These are phyloP conservation scores for Phainopepla nitens DNA, from an alignment of 2,113 vertebrate species.

Conservation along the genomic window DNA sequence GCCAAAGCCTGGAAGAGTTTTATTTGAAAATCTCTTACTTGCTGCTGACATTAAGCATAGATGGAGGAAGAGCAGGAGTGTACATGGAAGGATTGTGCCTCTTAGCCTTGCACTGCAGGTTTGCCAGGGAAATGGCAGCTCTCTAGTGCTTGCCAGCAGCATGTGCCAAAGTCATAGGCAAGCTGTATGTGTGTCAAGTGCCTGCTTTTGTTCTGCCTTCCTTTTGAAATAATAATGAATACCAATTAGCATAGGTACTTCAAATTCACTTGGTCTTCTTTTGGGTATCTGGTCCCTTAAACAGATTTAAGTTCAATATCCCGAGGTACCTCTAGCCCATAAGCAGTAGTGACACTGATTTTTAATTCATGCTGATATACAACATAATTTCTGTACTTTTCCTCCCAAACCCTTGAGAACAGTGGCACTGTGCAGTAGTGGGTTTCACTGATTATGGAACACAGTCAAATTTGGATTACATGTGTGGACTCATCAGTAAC, in stretches of 20 bases:
- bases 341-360: not conserved
- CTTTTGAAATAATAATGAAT: not conserved
- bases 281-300: not conserved
- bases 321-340: not conserved
- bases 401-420: not conserved
- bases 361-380: not conserved
- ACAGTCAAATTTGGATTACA: not conserved
- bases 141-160: not conserved
- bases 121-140: not conserved
- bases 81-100: not conserved
- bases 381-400: not conserved
- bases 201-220: not conserved
- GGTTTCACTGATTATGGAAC: not conserved
- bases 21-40: not conserved
- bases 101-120: not conserved
- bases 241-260: not conserved
- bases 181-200: not conserved
- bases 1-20: conserved; percentile 14
- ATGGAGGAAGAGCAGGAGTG: not conserved
- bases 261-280: not conserved
- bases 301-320: not conserved
- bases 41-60: not conserved
- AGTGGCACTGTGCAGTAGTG: not conserved
- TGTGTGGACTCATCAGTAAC: not conserved
- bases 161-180: not conserved